Evolutionary conservation across 2,113 vertebrate genomes (phyloP).

Genomic region (Cyanocitta stelleri): DNA sequence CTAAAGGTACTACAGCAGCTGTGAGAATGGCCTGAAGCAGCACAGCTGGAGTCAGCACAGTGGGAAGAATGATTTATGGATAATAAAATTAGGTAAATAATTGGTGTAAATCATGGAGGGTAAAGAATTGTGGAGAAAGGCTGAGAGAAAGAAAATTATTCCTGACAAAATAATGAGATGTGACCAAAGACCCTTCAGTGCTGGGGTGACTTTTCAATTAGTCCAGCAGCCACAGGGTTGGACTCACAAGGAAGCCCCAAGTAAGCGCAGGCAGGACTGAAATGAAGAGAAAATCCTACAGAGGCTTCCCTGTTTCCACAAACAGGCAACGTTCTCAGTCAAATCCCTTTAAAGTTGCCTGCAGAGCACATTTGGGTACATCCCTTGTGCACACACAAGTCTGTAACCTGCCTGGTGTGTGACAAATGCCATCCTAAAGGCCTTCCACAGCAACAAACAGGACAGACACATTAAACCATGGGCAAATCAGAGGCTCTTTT

Average conservation of each 20-base stretch:
- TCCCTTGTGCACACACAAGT: accelerated
- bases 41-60: background rate
- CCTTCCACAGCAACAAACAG: background rate
- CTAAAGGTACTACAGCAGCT: background rate
- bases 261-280: background rate
- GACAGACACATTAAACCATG: background rate
- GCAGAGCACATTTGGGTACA: background rate
- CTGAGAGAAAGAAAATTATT: background rate
- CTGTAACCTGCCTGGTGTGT: no score
- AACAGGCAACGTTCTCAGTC: background rate
- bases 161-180: background rate
- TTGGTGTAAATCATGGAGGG: background rate
- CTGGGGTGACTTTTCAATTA: background rate
- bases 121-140: background rate
- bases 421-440: background rate
- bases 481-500: background rate
- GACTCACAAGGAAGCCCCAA: background rate
- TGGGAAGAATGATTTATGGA: background rate
- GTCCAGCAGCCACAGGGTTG: background rate
- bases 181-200: background rate
- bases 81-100: background rate
- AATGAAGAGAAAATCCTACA: background rate
- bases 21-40: background rate
- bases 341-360: background rate
- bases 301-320: background rate